Evolutionary conservation across 2,888 invertebrate genomes (phyloP).

Genomic region (Drosophila sordidapex): DNA sequence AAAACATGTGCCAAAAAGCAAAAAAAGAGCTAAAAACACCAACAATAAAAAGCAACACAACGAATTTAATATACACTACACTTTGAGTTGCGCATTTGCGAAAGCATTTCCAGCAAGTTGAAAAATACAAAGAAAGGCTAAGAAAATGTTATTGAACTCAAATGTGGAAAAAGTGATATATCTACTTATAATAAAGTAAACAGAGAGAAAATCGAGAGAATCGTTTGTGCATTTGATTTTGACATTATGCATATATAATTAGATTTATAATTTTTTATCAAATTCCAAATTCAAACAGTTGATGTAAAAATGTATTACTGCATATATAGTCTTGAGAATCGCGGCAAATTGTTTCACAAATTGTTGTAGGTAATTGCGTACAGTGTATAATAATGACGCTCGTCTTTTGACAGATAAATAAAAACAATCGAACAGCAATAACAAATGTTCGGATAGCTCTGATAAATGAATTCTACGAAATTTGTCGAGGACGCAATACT

Average conservation of each 20-base stretch:
- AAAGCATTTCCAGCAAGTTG: not conserved
- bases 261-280: no score
- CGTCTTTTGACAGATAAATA: slow-evolving; percentile 59
- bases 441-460: slow-evolving; percentile 62
- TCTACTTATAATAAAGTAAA: accelerated
- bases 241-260: no score
- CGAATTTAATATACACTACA: slow-evolving; percentile 35
- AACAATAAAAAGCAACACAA: slow-evolving; percentile 2
- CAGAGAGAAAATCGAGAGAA: no score
- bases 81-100: not conserved
- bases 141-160: not conserved
- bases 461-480: slow-evolving; percentile 76
- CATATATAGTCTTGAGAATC: no score
- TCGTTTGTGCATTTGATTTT: no score
- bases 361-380: not conserved
- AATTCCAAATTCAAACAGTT: no score
- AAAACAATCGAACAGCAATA: slow-evolving; percentile 74
- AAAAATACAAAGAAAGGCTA: not conserved
- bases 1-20: slow-evolving; percentile 72
- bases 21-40: not conserved
- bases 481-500: slow-evolving; percentile 68
- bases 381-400: slow-evolving; percentile 48
- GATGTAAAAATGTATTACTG: no score
- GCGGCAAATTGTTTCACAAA: not conserved
- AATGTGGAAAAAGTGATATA: not conserved